Evolutionary conservation across 1,140 invertebrate genomes (phyloP).

Genomic region (Cotesia glomerata): DNA sequence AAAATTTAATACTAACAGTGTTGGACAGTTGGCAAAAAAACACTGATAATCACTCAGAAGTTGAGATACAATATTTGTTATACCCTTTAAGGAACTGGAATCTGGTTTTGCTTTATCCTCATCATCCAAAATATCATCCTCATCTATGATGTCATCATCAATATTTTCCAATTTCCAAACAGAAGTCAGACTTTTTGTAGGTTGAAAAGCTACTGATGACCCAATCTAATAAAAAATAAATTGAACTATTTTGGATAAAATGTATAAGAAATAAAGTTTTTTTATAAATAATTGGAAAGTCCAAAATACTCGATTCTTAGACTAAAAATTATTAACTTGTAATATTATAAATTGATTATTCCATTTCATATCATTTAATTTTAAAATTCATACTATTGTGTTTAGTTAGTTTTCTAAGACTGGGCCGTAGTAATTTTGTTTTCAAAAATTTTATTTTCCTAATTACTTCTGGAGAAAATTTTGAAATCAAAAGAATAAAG

Average conservation of each 20-base stretch:
- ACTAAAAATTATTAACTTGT: too few relatives aligned
- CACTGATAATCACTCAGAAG: conserved; percentile 4
- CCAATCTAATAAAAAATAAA: conserved; percentile 56
- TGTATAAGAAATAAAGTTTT: neutral
- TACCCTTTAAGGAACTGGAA: conserved; percentile 79
- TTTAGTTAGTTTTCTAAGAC: too few relatives aligned
- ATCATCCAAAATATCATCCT: conserved; percentile 87
- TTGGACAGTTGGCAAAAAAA: too few relatives aligned
- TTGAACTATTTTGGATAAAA: neutral
- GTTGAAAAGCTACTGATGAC: conserved; percentile 62
- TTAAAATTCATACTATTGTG: too few relatives aligned
- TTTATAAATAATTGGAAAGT: too few relatives aligned
- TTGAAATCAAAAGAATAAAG: too few relatives aligned
- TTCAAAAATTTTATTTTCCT: neutral
- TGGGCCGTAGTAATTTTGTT: too few relatives aligned
- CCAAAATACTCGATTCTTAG: too few relatives aligned
- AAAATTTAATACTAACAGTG: too few relatives aligned
- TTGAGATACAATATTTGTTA: conserved; percentile 22
- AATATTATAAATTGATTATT: too few relatives aligned
- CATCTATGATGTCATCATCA: conserved; percentile 83
- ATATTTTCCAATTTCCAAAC: conserved; percentile 75
- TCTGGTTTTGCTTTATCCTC: conserved; percentile 88
- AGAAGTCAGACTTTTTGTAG: conserved; percentile 53
- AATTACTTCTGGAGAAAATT: neutral
- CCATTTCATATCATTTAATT: too few relatives aligned